Conservation (phyloP, 53 echinoderm and acorn worm species). For the Arbacia lixula region DNA sequence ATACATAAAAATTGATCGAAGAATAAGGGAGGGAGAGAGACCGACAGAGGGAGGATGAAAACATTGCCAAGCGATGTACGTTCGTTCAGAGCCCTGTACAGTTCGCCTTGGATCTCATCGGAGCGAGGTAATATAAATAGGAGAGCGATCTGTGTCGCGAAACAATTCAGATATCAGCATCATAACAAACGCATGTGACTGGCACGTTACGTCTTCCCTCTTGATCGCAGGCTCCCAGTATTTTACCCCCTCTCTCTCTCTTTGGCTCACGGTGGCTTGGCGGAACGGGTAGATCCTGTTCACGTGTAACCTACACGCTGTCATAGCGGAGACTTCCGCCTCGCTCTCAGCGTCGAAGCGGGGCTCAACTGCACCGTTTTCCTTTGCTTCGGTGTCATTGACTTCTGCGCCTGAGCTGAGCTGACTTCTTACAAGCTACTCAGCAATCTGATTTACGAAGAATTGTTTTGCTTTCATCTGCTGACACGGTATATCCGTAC, state of each 20-base stretch:
- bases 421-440: too few species aligned
- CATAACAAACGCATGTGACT: constrained; percentile 46
- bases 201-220: constrained; percentile 11
- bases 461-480: too few species aligned
- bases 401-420: too few species aligned
- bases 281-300: constrained; percentile 48
- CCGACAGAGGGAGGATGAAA: constrained; percentile 16
- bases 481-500: too few species aligned
- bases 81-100: constrained; percentile 15
- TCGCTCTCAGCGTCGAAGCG: constrained; percentile 4
- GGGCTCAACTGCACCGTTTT: neutral
- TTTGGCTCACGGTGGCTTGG: neutral
- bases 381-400: constrained; percentile 20
- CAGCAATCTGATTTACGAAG: too few species aligned
- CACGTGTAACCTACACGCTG: constrained; percentile 50
- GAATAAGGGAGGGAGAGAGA: constrained; percentile 15
- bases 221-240: neutral
- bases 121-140: constrained; percentile 50
- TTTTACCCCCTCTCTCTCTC: constrained; percentile 11
- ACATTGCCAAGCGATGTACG: constrained; percentile 36
- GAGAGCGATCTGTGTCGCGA: constrained; percentile 40
- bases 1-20: too few species aligned
- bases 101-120: neutral
- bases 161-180: constrained; percentile 30
- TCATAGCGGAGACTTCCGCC: constrained; percentile 39